These are phyloP conservation scores for Allophyes oxyacanthae DNA, from an alignment of 2,888 invertebrate species.

Conservation along the genomic window DNA sequence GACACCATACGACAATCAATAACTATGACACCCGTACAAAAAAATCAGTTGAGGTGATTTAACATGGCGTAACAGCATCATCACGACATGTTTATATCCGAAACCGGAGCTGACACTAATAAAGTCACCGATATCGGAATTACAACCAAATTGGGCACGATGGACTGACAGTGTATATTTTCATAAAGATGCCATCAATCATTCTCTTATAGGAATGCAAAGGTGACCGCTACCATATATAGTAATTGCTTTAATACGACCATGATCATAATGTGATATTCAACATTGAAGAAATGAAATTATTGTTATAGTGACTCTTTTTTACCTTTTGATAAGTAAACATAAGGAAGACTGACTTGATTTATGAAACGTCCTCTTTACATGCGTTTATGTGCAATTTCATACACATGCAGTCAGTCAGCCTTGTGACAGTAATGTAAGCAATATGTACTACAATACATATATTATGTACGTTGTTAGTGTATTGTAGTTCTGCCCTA, in stretches of 20 bases:
- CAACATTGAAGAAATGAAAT: constrained; percentile 45
- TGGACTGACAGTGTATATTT: constrained; percentile 26
- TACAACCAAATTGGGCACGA: constrained; percentile 40
- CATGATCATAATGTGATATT: constrained; percentile 18
- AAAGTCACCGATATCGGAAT: constrained; percentile 40
- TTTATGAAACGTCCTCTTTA: constrained; percentile 49
- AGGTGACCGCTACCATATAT: constrained; percentile 25
- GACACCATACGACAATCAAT: background rate
- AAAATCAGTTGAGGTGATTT: constrained; percentile 5
- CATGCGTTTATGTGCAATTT: constrained; percentile 46
- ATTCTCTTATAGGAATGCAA: constrained; percentile 22
- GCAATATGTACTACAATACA: constrained; percentile 33
- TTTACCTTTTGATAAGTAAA: constrained; percentile 32
- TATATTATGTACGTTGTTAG: constrained; percentile 4
- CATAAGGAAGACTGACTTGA: constrained; percentile 26
- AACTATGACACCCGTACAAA: background rate
- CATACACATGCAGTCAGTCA: constrained; percentile 48
- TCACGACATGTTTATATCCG: constrained; percentile 30
- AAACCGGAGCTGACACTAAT: constrained; percentile 29
- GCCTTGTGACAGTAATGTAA: constrained; percentile 52
- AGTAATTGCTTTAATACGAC: constrained; percentile 23
- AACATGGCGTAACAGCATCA: constrained; percentile 27
- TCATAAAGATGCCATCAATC: constrained; percentile 45
- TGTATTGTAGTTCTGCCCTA: constrained; percentile 42
- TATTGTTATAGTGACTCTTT: constrained; percentile 25